Conservation (phyloP, 2,797 vertebrate genomes). For the Hemitrygon akajei region DNA sequence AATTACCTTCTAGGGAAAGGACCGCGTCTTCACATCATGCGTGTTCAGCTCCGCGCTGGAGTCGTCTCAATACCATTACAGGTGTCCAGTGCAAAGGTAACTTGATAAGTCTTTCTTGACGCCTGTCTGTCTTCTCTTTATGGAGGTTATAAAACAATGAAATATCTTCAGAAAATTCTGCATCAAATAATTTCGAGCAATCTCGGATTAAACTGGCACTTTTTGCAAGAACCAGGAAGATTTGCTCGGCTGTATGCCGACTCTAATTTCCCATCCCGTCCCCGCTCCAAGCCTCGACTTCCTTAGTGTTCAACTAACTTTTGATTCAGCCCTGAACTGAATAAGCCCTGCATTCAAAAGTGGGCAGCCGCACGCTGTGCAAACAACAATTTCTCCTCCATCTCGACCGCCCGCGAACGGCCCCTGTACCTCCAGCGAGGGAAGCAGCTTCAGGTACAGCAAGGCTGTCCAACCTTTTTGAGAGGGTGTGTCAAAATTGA, state of each 20-base stretch:
- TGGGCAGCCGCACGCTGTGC: background rate
- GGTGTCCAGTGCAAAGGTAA: constrained; percentile 31
- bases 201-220: background rate
- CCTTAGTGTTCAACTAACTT: background rate
- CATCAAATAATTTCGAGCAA: background rate
- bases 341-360: background rate
- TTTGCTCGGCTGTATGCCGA: background rate
- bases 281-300: no score
- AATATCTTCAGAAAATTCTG: background rate
- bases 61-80: background rate
- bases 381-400: background rate
- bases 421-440: background rate
- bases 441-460: background rate
- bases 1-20: background rate
- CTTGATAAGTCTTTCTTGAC: background rate
- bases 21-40: background rate
- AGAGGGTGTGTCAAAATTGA: no score
- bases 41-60: background rate
- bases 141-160: constrained; percentile 7
- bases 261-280: no score
- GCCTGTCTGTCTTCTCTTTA: background rate
- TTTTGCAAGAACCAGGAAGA: background rate
- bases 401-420: background rate
- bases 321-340: background rate
- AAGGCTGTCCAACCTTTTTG: no score